phyloP scores from a whole-genome alignment of 1,140 invertebrate genomes.

The Mizuhopecten yessoensis region DNA sequence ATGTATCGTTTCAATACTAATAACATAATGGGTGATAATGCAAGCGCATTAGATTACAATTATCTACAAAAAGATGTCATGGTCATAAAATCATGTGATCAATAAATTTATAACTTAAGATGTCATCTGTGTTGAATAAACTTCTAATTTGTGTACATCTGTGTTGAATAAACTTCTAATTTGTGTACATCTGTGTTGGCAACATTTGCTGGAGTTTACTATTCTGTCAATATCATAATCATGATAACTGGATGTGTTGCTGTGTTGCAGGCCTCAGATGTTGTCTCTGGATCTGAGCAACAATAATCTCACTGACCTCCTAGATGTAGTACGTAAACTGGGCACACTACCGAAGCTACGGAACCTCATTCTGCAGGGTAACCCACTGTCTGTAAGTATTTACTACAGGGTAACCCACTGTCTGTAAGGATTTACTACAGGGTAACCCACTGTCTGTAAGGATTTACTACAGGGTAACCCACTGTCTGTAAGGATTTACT shows the following conservation, averaged over 20 bases:
- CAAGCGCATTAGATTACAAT: too few species aligned
- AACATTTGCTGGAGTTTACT: too few species aligned
- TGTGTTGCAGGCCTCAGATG: constrained; percentile 74
- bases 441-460: background rate
- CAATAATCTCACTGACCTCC: constrained; percentile 80
- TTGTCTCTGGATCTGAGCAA: constrained; percentile 81
- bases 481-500: background rate
- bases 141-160: too few species aligned
- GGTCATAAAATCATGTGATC: too few species aligned
- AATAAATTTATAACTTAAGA: too few species aligned
- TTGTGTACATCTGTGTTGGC: too few species aligned
- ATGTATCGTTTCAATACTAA: too few species aligned
- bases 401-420: background rate
- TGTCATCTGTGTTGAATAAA: too few species aligned
- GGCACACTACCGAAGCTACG: constrained; percentile 78
- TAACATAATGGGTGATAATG: too few species aligned
- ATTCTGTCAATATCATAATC: too few species aligned
- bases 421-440: background rate
- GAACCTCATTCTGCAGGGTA: constrained; percentile 80
- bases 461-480: background rate
- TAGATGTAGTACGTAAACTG: constrained; percentile 79
- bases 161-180: too few species aligned
- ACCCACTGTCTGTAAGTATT: constrained; percentile 79
- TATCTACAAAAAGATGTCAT: too few species aligned
- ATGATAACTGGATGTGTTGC: background rate